Conservation (phyloP, 2,888 invertebrate species). For the Anoplius nigerrimus region DNA sequence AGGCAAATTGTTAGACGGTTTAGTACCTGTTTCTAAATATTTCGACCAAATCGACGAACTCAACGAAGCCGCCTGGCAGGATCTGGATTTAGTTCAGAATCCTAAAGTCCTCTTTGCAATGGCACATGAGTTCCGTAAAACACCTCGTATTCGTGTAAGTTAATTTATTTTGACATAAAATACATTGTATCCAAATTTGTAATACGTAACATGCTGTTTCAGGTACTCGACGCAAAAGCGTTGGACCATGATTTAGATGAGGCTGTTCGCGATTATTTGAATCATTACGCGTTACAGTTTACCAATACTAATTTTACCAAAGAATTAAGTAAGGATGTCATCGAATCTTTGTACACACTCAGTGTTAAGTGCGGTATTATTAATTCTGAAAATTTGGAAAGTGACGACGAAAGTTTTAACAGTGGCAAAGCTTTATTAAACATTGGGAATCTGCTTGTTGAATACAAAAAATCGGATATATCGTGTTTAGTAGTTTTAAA, state of each 20-base stretch:
- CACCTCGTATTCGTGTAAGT: conserved; percentile 62
- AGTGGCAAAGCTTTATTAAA: conserved; percentile 37
- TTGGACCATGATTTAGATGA: conserved; percentile 60
- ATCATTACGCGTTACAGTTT: conserved; percentile 44
- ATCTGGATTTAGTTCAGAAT: conserved; percentile 67
- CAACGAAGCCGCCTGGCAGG: conserved; percentile 70
- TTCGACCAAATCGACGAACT: conserved; percentile 64
- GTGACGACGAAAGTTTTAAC: conserved; percentile 40
- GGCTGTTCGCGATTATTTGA: conserved; percentile 55
- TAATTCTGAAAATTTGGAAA: not conserved
- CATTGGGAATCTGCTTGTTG: conserved; percentile 37
- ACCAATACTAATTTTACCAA: not conserved
- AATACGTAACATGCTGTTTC: conserved; percentile 18
- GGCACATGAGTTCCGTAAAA: conserved; percentile 64
- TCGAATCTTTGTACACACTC: not conserved
- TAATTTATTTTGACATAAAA: not conserved
- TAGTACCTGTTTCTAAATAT: conserved; percentile 46
- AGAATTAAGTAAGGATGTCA: not conserved
- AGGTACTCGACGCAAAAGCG: conserved; percentile 63
- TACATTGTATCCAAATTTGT: conserved; percentile 4
- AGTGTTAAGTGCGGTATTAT: not conserved
- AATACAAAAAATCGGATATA: conserved; percentile 19
- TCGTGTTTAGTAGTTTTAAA: conserved; percentile 56
- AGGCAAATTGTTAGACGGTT: conserved; percentile 61
- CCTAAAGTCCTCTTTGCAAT: conserved; percentile 68